Evolutionary conservation across 1,140 invertebrate species (phyloP).

Genomic region (Ceratosolen fusciceps): DNA sequence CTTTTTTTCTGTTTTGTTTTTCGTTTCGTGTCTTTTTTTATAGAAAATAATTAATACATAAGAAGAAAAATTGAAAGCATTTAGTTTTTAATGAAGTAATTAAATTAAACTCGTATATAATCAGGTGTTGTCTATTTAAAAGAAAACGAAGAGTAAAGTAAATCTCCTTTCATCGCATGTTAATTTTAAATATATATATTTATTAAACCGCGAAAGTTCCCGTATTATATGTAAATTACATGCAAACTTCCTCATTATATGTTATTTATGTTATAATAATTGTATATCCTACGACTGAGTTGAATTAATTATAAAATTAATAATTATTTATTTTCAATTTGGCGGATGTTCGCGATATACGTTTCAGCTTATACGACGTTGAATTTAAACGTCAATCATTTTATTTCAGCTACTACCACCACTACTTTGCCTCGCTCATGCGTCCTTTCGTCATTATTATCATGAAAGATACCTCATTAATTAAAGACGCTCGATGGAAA

Average conservation of each 20-base stretch:
- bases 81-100: background rate
- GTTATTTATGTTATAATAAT: background rate
- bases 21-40: too few species aligned
- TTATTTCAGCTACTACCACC: background rate
- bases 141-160: background rate
- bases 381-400: background rate
- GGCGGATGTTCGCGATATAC: too few species aligned
- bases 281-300: background rate
- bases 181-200: background rate
- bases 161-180: background rate
- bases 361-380: background rate
- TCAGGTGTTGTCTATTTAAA: background rate
- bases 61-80: background rate
- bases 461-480: too few species aligned
- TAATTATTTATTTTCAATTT: conserved; percentile 6
- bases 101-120: background rate
- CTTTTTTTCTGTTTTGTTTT: background rate
- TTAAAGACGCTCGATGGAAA: too few species aligned
- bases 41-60: background rate
- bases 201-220: background rate
- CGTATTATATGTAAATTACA: background rate
- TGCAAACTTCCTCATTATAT: background rate
- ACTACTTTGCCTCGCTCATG: too few species aligned
- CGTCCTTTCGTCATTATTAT: too few species aligned
- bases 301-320: background rate